Evolutionary conservation across 2,113 vertebrate species (phyloP).

Genomic region (Poecilia latipinna): DNA sequence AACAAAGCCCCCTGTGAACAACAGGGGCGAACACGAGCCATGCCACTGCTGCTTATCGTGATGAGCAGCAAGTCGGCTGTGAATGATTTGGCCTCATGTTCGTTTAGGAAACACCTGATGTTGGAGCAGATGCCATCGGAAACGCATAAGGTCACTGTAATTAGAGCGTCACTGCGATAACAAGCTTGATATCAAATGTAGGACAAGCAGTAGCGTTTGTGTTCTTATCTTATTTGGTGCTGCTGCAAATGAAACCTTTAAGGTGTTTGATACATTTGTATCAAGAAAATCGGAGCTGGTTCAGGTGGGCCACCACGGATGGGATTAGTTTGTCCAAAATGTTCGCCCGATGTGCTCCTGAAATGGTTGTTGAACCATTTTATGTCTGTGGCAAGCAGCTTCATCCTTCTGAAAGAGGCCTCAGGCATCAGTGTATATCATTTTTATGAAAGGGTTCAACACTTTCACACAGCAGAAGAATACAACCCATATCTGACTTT

Average conservation of each 20-base stretch:
- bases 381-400: too few species aligned
- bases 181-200: not conserved
- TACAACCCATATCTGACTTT: too few species aligned
- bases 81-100: conserved; percentile 41
- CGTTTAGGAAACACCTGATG: conserved; percentile 69
- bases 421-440: not conserved
- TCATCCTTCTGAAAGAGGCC: not conserved
- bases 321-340: not conserved
- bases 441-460: not conserved
- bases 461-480: not conserved
- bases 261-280: not conserved
- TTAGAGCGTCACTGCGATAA: not conserved
- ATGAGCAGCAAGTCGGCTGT: conserved; percentile 56
- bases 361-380: not conserved
- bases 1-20: conserved; percentile 45
- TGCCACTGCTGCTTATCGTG: conserved; percentile 57
- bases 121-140: conserved; percentile 50
- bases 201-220: not conserved
- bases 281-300: not conserved
- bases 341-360: not conserved
- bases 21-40: conserved; percentile 58
- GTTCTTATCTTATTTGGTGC: not conserved
- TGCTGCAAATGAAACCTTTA: not conserved
- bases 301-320: not conserved
- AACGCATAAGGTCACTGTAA: conserved; percentile 21